These are phyloP conservation scores for Corythaixoides concolor DNA, from an alignment of 2,113 vertebrate genomes.

Conservation along the genomic window DNA sequence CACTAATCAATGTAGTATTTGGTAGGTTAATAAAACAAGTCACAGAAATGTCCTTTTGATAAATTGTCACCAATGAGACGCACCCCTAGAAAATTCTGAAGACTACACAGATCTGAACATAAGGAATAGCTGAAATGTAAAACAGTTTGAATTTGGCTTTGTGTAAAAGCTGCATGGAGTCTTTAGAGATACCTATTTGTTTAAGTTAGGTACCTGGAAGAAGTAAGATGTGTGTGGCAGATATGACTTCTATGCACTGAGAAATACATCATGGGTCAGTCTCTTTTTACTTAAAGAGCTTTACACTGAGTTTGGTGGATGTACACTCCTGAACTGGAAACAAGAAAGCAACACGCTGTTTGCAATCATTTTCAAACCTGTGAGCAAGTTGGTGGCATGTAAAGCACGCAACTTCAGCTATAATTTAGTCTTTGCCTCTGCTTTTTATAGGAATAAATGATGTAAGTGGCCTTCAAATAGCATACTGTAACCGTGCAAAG, in stretches of 20 bases:
- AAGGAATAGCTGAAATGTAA: background rate
- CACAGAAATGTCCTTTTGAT: background rate
- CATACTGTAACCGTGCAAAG: background rate
- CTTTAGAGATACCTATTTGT: background rate
- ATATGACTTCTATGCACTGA: background rate
- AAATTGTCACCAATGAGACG: background rate
- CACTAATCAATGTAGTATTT: background rate
- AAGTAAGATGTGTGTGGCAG: background rate
- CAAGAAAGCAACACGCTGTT: background rate
- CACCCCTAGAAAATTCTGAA: background rate
- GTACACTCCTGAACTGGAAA: background rate
- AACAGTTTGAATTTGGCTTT: background rate
- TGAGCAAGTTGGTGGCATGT: background rate
- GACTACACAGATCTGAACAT: background rate
- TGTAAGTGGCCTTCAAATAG: background rate
- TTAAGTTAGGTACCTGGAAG: background rate
- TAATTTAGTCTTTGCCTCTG: background rate
- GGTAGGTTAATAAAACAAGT: background rate
- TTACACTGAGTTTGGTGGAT: background rate
- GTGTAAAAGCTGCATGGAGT: background rate
- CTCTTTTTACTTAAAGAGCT: background rate
- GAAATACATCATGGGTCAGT: background rate
- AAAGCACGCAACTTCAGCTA: background rate
- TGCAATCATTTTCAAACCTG: background rate
- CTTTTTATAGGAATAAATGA: background rate